These are phyloP conservation scores for Azorinus chamasolen DNA, from an alignment of 2,888 invertebrate genomes.

Conservation along the genomic window DNA sequence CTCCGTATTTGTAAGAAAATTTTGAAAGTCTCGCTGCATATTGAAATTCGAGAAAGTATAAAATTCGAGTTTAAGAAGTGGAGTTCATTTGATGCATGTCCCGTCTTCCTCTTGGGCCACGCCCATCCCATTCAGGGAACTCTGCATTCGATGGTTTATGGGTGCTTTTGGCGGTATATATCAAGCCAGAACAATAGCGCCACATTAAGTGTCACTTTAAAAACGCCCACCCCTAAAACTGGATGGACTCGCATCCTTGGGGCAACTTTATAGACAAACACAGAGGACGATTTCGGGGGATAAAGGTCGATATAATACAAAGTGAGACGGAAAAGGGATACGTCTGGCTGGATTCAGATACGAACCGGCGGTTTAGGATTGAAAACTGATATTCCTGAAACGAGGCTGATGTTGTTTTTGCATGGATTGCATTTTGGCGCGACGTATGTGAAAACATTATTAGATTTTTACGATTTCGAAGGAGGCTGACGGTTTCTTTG, in stretches of 20 bases:
- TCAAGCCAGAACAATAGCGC: slow-evolving; percentile 56
- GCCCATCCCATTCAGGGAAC: slow-evolving; percentile 53
- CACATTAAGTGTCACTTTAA: slow-evolving; percentile 60
- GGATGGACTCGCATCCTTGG: slow-evolving; percentile 52
- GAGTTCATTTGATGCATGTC: slow-evolving; percentile 49
- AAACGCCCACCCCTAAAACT: slow-evolving; percentile 56
- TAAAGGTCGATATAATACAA: slow-evolving; percentile 24
- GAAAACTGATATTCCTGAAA: slow-evolving; percentile 26
- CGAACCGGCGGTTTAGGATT: slow-evolving; percentile 23
- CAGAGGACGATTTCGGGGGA: too few relatives aligned
- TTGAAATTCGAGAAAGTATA: slow-evolving; percentile 61
- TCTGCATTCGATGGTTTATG: slow-evolving; percentile 58
- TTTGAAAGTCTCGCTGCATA: slow-evolving; percentile 21
- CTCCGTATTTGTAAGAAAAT: slow-evolving; percentile 51
- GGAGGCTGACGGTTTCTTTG: background rate
- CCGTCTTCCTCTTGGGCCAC: slow-evolving; percentile 33
- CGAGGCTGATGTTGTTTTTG: too few relatives aligned
- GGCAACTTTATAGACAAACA: slow-evolving; percentile 54
- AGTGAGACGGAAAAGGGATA: slow-evolving; percentile 30
- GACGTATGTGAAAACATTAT: slow-evolving; percentile 32
- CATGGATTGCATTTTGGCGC: slow-evolving; percentile 22
- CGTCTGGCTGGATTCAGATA: slow-evolving; percentile 28
- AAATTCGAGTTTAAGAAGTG: slow-evolving; percentile 42
- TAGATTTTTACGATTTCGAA: slow-evolving; percentile 12
- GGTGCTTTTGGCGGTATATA: slow-evolving; percentile 62